These are phyloP conservation scores for Burhinus oedicnemus DNA, from an alignment of 2,113 vertebrate genomes.

Conservation along the genomic window DNA sequence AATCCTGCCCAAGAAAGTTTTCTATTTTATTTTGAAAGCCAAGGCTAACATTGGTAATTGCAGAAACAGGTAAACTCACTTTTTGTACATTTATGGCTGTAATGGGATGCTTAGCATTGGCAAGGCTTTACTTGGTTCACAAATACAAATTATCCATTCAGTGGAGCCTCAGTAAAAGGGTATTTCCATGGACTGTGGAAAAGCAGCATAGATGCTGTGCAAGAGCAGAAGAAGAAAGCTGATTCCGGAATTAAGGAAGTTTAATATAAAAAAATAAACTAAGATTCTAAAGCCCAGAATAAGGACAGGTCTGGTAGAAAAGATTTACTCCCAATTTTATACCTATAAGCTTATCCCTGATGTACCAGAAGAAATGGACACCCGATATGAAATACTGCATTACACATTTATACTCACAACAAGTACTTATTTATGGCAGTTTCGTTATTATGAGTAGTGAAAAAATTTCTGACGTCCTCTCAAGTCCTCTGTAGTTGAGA, in stretches of 20 bases:
- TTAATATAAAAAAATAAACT: neutral
- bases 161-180: neutral
- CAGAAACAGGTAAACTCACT: neutral
- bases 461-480: neutral
- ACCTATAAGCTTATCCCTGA: neutral
- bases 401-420: neutral
- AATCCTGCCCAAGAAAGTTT: neutral
- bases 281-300: neutral
- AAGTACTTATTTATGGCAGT: neutral
- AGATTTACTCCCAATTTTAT: neutral
- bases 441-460: neutral
- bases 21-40: neutral
- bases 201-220: neutral
- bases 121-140: neutral
- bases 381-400: neutral
- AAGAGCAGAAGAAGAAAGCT: neutral
- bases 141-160: neutral
- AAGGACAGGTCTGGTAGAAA: neutral
- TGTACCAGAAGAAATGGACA: neutral
- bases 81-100: neutral
- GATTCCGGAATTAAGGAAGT: neutral
- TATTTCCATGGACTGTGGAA: neutral
- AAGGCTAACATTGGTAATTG: neutral
- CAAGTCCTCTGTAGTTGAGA: neutral
- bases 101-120: neutral